phyloP scores from a whole-genome alignment of 2,113 vertebrate species.

The Apteryx owenii region DNA sequence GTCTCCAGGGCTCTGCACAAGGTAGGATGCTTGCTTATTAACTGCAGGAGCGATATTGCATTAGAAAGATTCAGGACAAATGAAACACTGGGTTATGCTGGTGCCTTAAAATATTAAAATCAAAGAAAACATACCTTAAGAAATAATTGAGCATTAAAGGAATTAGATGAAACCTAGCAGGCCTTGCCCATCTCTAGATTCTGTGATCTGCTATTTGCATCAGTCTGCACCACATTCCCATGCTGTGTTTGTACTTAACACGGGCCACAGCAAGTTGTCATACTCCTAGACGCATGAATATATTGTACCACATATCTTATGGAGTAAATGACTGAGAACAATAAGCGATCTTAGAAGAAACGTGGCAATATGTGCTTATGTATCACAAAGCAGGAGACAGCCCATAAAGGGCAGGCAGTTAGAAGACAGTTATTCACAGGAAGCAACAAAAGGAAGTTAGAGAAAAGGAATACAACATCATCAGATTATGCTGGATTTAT shows the following conservation, averaged over 20 bases:
- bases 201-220: background rate
- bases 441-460: constrained; percentile 25
- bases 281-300: constrained; percentile 11
- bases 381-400: constrained; percentile 48
- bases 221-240: background rate
- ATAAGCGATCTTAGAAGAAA: constrained; percentile 55
- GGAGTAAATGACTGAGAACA: constrained; percentile 28
- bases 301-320: constrained; percentile 1
- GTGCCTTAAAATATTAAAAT: background rate
- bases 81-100: background rate
- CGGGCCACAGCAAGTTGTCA: constrained; percentile 35
- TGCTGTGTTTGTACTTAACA: constrained; percentile 46
- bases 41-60: background rate
- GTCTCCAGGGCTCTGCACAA: background rate
- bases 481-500: constrained; percentile 55
- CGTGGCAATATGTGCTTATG: constrained; percentile 16
- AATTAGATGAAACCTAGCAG: background rate
- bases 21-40: background rate
- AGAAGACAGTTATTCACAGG: constrained; percentile 32
- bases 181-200: background rate
- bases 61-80: background rate
- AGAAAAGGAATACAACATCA: constrained; percentile 38
- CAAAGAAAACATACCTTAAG: background rate
- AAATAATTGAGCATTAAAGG: background rate
- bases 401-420: constrained; percentile 11